Base-by-base conservation (phyloP, 2,113 vertebrate species). In the Tinamus guttatus region DNA sequence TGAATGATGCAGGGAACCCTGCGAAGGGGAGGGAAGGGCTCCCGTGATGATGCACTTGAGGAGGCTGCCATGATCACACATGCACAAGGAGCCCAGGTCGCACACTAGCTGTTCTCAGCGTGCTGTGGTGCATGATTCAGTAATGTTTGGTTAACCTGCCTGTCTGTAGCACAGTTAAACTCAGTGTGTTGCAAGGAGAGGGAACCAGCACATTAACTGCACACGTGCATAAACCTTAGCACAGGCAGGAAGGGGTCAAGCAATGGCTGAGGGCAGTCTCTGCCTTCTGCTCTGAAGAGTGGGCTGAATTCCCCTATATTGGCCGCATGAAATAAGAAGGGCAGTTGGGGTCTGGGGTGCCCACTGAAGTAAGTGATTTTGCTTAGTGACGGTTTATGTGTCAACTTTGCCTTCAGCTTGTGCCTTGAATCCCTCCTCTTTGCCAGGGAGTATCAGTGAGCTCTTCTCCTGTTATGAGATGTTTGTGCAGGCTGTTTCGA, bases 81-180 rank as follows among this genome's bases (percentile, higher is more conserved):
- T 2, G n/a, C 24, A 89, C 30, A 10, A 60, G 60, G 43, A 63
- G 34, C 41, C 27, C 47, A 91, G 36, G 6, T 83, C 34, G 69
- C 10, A 4, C 17, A 14, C 13, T 2, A n/a, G 47, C 64, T 87
- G 59, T 24, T 41, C 34, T 34, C 47, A 86, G 51, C 77, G 34
- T 15, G 25, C 30, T 75, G 43, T 5, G 8, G 16, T 52, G 54
- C 69, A 51, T 9, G 8, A 11, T 25, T 54, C 24, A 27, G 60
- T 43, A 4, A 47, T 3, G 13, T 78, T n/a, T 52, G 73, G 36
- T 65, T 87, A 59, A 38, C 45, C 13, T 0, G 2, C 67, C 76
- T 0, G 0, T 7, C 14, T 1, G 1, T 22, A 85, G 6, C 30
- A n/a, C 1, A 11, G 75, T 51, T 64, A 47, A 34, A 74, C 19